A percentile compares a stretch with the other conserved stretches of the same genome.
phyloP scores from a whole-genome alignment of 1,140 invertebrate genomes.

The Patella vulgata region DNA sequence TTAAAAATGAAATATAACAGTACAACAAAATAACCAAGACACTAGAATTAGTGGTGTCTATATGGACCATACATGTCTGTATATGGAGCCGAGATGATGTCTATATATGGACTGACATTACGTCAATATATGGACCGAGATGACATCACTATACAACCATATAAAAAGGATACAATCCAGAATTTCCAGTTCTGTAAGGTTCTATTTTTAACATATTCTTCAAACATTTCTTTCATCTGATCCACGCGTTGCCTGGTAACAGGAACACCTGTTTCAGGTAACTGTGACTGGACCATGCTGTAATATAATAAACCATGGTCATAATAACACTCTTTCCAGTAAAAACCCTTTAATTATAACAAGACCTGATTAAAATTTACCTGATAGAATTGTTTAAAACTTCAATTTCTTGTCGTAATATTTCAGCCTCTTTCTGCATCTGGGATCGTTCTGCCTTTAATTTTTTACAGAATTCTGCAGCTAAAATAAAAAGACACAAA shows the following conservation, averaged over 20 bases:
- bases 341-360: no score
- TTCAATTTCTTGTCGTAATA: slow-evolving; percentile 84
- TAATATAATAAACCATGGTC: slow-evolving; percentile 14
- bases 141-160: no score
- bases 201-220: slow-evolving; percentile 86
- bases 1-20: no score
- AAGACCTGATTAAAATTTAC: no score
- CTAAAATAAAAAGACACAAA: slow-evolving; percentile 53
- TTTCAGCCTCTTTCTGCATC: slow-evolving; percentile 90
- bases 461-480: slow-evolving; percentile 92
- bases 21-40: no score
- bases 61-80: no score
- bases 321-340: no score
- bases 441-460: slow-evolving; percentile 85
- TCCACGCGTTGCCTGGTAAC: slow-evolving; percentile 86
- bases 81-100: no score
- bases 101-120: no score
- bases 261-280: slow-evolving; percentile 95
- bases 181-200: slow-evolving; percentile 97
- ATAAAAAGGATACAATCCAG: slow-evolving; percentile 87
- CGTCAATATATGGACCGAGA: no score
- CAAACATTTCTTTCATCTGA: slow-evolving; percentile 94
- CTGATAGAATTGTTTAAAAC: slow-evolving; percentile 89
- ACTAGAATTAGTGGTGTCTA: no score
- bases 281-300: slow-evolving; percentile 83